A percentile compares a stretch with the other conserved stretches of the same genome.
Evolutionary conservation across 2,797 vertebrate genomes (phyloP).

Genomic region (Phrynocephalus guinanensis): DNA sequence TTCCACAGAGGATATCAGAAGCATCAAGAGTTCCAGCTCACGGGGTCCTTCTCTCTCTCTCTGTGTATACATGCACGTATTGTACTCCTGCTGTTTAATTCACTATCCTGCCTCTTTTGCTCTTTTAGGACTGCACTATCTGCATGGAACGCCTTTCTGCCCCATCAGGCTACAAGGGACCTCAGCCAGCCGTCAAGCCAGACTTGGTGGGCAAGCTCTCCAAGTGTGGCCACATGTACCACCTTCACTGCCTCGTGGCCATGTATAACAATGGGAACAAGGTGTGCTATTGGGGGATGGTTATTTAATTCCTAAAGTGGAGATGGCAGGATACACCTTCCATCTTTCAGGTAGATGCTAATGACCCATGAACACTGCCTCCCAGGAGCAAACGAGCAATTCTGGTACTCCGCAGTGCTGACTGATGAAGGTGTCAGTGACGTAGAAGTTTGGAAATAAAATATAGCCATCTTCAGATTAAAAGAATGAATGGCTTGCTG

Average conservation of each 20-base stretch:
- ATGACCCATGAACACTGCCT: not conserved
- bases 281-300: constrained; percentile 71
- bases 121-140: constrained; percentile 90
- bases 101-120: not conserved
- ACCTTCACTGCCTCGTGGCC: constrained; percentile 92
- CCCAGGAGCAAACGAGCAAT: not conserved
- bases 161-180: constrained; percentile 91
- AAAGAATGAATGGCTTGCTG: not conserved
- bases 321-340: not conserved
- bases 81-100: not conserved
- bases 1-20: not conserved
- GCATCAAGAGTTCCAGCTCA: not conserved
- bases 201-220: constrained; percentile 86
- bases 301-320: not conserved
- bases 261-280: constrained; percentile 97
- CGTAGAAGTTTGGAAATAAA: not conserved
- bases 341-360: rapidly evolving
- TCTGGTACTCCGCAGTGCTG: not conserved
- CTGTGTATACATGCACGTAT: not conserved
- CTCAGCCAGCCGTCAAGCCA: constrained; percentile 82
- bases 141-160: constrained; percentile 91
- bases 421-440: not conserved
- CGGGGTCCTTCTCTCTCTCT: not conserved
- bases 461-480: not conserved
- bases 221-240: constrained; percentile 90